These are phyloP conservation scores for Dermolepida albohirtum DNA, from an alignment of 2,888 invertebrate species.

Conservation along the genomic window DNA sequence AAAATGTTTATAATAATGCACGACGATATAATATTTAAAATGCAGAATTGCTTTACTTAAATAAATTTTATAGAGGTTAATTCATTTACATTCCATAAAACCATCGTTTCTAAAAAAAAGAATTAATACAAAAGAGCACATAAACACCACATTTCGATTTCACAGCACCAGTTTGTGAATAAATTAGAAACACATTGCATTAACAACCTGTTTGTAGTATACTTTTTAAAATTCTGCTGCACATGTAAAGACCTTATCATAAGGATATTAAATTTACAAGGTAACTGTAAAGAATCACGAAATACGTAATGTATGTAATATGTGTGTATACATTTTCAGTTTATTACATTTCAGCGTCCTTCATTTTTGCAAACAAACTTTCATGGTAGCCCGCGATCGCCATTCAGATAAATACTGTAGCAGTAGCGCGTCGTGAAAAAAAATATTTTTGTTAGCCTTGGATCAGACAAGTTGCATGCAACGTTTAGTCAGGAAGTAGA, in stretches of 20 bases:
- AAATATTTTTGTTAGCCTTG: constrained; percentile 40
- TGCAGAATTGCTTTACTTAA: too few relatives aligned
- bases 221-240: constrained; percentile 8
- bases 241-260: constrained; percentile 17
- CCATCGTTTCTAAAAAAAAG: too few relatives aligned
- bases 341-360: constrained; percentile 13
- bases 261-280: constrained; percentile 24
- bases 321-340: background rate
- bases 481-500: constrained; percentile 49
- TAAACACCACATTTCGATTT: background rate
- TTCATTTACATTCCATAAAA: too few relatives aligned
- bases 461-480: constrained; percentile 46
- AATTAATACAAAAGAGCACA: too few relatives aligned
- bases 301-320: background rate
- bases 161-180: background rate
- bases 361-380: background rate
- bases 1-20: too few relatives aligned
- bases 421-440: constrained; percentile 18
- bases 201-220: background rate
- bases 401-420: background rate
- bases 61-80: too few relatives aligned
- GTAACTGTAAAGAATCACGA: constrained; percentile 3
- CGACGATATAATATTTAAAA: too few relatives aligned
- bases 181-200: constrained; percentile 23
- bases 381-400: constrained; percentile 1